Conservation (phyloP, 2,888 invertebrate species). For the Dryobotodes eremita region DNA sequence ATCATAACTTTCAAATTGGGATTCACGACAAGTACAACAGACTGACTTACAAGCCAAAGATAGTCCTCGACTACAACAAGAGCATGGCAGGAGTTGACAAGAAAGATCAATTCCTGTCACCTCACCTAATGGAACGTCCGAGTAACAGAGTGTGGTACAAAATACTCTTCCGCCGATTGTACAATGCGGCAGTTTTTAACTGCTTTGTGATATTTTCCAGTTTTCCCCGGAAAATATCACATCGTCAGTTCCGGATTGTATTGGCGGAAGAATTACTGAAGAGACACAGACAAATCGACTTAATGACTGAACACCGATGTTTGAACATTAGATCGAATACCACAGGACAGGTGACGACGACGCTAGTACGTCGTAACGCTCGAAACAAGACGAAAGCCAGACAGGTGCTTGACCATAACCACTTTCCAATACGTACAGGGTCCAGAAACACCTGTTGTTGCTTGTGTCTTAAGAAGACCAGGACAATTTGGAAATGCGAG, state of each 20-base stretch:
- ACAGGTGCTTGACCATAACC: no score
- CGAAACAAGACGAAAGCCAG: no score
- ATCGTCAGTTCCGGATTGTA: neutral
- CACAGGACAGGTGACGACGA: no score
- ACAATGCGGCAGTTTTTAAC: neutral
- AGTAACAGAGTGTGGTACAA: neutral
- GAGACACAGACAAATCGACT: neutral
- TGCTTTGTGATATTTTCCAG: conserved; percentile 14
- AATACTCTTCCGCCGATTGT: conserved; percentile 1
- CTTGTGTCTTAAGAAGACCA: no score
- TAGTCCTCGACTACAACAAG: conserved; percentile 7
- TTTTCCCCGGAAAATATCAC: conserved; percentile 2
- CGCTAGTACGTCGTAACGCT: no score
- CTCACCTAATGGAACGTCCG: neutral
- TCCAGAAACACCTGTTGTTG: no score
- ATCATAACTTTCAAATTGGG: conserved; percentile 1
- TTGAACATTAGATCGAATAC: no score
- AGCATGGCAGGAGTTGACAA: conserved; percentile 8
- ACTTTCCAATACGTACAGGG: no score
- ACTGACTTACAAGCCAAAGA: neutral
- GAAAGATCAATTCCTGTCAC: neutral
- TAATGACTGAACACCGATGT: neutral
- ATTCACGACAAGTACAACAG: neutral
- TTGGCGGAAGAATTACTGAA: neutral
- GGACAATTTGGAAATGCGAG: no score